phyloP scores from a whole-genome alignment of 2,888 invertebrate genomes.

The Tanypteryx hageni region DNA sequence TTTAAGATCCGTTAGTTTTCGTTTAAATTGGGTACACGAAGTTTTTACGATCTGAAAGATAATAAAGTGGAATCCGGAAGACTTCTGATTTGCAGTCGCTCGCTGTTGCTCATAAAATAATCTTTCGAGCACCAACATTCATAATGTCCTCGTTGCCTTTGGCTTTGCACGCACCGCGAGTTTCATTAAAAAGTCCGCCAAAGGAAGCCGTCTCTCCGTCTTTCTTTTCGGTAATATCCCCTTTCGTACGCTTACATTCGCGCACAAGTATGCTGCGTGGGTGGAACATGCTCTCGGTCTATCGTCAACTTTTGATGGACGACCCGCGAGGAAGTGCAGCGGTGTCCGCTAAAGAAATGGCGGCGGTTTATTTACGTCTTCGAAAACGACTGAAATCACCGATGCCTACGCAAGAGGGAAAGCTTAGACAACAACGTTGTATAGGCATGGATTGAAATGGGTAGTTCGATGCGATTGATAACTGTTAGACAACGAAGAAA shows the following conservation, averaged over 20 bases:
- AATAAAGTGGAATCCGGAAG: neutral
- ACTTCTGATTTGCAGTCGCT: neutral
- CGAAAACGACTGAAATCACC: neutral
- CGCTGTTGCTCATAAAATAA: neutral
- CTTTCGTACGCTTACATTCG: neutral
- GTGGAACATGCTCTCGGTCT: neutral
- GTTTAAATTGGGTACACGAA: no score
- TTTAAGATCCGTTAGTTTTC: no score
- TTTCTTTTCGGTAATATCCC: neutral
- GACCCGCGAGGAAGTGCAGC: no score
- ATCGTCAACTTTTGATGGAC: constrained; percentile 18
- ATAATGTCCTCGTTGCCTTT: neutral
- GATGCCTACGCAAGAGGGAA: neutral
- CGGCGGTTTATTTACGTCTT: neutral
- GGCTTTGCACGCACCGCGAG: neutral
- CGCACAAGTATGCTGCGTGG: neutral
- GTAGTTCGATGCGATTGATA: neutral
- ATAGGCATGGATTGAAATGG: neutral
- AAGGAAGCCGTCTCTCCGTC: neutral
- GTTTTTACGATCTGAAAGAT: no score
- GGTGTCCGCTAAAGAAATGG: neutral
- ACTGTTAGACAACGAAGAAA: neutral
- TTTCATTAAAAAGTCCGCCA: neutral
- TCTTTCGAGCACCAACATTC: neutral
- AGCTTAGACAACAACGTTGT: neutral